Conservation (phyloP, 2,888 invertebrate species). For the Resseliella maxima region DNA sequence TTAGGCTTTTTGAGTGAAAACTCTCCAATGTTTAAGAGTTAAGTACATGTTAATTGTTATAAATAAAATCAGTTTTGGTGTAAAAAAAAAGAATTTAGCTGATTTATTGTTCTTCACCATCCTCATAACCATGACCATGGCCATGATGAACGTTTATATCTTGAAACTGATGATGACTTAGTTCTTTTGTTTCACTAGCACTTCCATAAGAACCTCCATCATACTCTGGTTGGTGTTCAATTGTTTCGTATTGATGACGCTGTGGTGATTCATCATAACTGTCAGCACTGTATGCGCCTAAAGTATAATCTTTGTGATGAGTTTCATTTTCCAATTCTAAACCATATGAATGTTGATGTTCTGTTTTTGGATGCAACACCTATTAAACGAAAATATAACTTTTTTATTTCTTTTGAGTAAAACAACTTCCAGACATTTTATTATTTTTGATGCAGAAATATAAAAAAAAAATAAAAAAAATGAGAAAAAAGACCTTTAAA, state of each 20-base stretch:
- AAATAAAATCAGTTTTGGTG: conserved; percentile 47
- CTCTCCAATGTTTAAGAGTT: background rate
- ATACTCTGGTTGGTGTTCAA: conserved; percentile 60
- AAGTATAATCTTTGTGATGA: conserved; percentile 57
- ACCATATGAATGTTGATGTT: conserved; percentile 72
- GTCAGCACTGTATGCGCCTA: background rate
- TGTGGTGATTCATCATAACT: conserved; percentile 2
- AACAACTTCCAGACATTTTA: too few species aligned
- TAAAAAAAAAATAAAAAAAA: background rate
- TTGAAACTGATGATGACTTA: conserved; percentile 57
- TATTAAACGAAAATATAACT: too few species aligned
- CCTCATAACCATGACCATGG: too few species aligned
- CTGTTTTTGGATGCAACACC: conserved; percentile 72
- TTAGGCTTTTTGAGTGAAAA: conserved; percentile 31
- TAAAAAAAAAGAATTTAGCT: background rate
- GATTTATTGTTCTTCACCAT: too few species aligned
- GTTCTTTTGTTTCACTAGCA: conserved; percentile 60
- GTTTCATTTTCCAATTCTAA: conserved; percentile 73
- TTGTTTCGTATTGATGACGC: conserved; percentile 56
- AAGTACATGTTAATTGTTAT: conserved; percentile 6
- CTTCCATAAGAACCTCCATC: conserved; percentile 58
- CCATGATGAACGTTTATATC: conserved; percentile 14
- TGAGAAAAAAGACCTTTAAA: background rate
- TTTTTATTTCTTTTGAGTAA: background rate
- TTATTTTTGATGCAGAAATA: too few species aligned